Evolutionary conservation across 2,888 invertebrate genomes (phyloP).

Genomic region (Noctuana brunneofusca): DNA sequence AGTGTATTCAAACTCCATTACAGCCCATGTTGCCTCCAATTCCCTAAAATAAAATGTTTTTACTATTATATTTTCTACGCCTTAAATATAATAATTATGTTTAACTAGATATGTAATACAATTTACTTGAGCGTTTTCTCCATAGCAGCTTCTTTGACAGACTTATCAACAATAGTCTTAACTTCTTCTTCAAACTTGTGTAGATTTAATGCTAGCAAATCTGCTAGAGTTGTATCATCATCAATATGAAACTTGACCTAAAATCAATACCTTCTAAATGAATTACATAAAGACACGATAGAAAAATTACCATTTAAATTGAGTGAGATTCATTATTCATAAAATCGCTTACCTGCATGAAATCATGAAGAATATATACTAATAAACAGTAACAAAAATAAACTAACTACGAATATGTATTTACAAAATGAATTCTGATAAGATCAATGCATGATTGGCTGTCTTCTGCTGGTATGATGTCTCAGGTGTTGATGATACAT

Average conservation of each 20-base stretch:
- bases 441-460: conserved; percentile 52
- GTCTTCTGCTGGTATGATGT: conserved; percentile 47
- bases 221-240: conserved; percentile 93
- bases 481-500: conserved; percentile 46
- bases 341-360: not conserved
- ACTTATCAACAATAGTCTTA: conserved; percentile 96
- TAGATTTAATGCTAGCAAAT: conserved; percentile 92
- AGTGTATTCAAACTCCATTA: conserved; percentile 91
- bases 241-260: conserved; percentile 91
- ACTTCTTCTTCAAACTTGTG: conserved; percentile 98
- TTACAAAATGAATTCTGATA: conserved; percentile 70
- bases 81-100: not conserved
- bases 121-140: conserved; percentile 90
- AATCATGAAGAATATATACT: not conserved
- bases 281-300: not conserved
- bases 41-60: conserved; percentile 77
- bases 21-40: conserved; percentile 90
- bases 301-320: not conserved
- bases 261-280: conserved; percentile 18
- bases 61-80: not conserved
- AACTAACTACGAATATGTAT: conserved; percentile 35
- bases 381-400: not conserved
- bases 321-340: not conserved
- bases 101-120: conserved; percentile 8
- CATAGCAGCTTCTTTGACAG: conserved; percentile 98